These are phyloP conservation scores for Anabacerthia variegaticeps DNA, from an alignment of 2,797 vertebrate species.

Conservation along the genomic window DNA sequence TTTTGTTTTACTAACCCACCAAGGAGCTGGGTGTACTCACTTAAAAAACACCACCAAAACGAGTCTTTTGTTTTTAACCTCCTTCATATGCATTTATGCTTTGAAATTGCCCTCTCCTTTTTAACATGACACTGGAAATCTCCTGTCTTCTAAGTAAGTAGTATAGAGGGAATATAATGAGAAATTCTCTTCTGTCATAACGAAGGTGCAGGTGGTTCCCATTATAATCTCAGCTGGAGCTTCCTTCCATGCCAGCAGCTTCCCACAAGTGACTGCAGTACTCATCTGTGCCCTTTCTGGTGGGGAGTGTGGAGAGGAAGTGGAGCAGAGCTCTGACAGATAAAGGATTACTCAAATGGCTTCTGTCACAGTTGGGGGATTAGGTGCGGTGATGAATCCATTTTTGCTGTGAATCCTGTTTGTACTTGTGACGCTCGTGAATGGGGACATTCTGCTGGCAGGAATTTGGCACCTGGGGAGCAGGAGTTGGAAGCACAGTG, in stretches of 20 bases:
- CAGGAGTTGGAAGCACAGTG: neutral
- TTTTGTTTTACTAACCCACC: conserved; percentile 31
- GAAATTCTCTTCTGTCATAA: conserved; percentile 4
- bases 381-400: conserved; percentile 23
- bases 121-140: neutral
- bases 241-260: conserved; percentile 52
- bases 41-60: neutral
- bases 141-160: neutral
- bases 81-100: neutral
- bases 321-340: neutral
- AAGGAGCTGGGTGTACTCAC: conserved; percentile 15
- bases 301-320: conserved; percentile 2
- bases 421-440: neutral
- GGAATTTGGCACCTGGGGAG: neutral
- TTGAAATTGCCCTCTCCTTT: neutral
- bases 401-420: conserved; percentile 10
- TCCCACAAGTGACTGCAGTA: neutral
- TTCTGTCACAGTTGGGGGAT: conserved; percentile 20
- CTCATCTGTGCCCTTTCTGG: conserved; percentile 3
- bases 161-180: neutral
- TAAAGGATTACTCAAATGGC: conserved; percentile 23
- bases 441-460: conserved; percentile 3
- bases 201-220: conserved; percentile 13
- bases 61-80: neutral
- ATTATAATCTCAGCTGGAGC: conserved; percentile 46